Conservation (phyloP, 2,797 vertebrate species). For the Carapus acus region DNA sequence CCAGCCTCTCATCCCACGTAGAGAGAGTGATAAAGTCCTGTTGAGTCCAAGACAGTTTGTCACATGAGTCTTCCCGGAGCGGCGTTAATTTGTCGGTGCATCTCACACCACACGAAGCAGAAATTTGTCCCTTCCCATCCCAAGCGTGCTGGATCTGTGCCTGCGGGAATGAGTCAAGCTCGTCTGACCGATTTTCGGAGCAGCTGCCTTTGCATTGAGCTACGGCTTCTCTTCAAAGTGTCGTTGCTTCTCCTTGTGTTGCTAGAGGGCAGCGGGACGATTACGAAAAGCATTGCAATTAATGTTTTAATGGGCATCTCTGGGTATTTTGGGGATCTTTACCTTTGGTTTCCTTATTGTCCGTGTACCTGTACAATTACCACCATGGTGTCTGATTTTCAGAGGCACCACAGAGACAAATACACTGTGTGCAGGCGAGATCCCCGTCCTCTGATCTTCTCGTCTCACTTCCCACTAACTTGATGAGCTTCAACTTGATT, state of each 20-base stretch:
- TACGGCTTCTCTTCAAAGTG: constrained; percentile 27
- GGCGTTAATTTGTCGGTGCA: no score
- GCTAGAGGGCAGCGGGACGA: constrained; percentile 11
- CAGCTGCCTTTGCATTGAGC: no score
- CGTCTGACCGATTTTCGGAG: no score
- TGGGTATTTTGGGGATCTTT: constrained; percentile 58
- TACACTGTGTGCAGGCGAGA: constrained; percentile 54
- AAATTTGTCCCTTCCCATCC: no score
- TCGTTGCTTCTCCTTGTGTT: constrained; percentile 21
- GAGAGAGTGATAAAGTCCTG: constrained; percentile 42
- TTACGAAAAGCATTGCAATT: constrained; percentile 33
- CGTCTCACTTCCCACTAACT: constrained; percentile 40
- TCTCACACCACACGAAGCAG: no score
- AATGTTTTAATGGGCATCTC: constrained; percentile 66
- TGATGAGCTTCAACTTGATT: constrained; percentile 18
- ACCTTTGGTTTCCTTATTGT: constrained; percentile 59
- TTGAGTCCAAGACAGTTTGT: no score
- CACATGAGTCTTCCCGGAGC: no score
- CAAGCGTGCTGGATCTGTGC: no score
- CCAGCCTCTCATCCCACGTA: constrained; percentile 32
- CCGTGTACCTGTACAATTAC: constrained; percentile 59
- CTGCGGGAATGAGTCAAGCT: no score
- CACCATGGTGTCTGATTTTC: constrained; percentile 61
- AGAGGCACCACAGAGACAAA: constrained; percentile 54
- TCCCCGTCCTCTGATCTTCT: constrained; percentile 57